phyloP scores from a whole-genome alignment of 23 tunicate genomes.

The Halocynthia aurantium region DNA sequence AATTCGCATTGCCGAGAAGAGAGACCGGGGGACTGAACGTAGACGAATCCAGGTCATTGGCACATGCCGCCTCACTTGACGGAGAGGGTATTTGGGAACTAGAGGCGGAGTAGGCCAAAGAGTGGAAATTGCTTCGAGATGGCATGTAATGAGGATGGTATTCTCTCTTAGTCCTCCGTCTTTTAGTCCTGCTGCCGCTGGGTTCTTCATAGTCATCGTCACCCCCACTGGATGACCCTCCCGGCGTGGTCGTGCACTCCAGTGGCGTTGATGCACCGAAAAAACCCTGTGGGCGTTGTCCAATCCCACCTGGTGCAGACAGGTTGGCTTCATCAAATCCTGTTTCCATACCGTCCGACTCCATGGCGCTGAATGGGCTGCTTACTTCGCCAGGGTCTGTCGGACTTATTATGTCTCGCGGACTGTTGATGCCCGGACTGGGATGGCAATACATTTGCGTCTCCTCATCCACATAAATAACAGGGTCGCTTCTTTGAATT shows the following conservation, averaged over 20 bases:
- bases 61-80: constrained; percentile 14
- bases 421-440: constrained; percentile 27
- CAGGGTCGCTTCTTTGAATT: constrained; percentile 3
- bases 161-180: constrained; percentile 51
- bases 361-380: constrained; percentile 86
- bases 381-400: constrained; percentile 63
- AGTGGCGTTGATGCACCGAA: constrained; percentile 31
- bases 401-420: constrained; percentile 52
- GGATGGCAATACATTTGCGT: constrained; percentile 48
- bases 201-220: constrained; percentile 75
- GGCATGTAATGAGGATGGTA: constrained; percentile 5
- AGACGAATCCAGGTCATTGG: constrained; percentile 53
- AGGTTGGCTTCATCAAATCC: constrained; percentile 42
- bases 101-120: no score
- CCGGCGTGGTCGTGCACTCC: constrained; percentile 71
- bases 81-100: constrained; percentile 65
- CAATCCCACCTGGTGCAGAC: constrained; percentile 13
- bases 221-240: constrained; percentile 51
- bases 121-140: not conserved
- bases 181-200: constrained; percentile 55
- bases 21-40: constrained; percentile 22
- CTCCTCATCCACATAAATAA: constrained; percentile 44
- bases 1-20: not conserved
- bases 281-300: constrained; percentile 25
- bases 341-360: constrained; percentile 68